A percentile compares a stretch with the other conserved stretches of the same genome.
phyloP scores from a whole-genome alignment of 2,888 invertebrate genomes.

The Habroteleia sp. region DNA sequence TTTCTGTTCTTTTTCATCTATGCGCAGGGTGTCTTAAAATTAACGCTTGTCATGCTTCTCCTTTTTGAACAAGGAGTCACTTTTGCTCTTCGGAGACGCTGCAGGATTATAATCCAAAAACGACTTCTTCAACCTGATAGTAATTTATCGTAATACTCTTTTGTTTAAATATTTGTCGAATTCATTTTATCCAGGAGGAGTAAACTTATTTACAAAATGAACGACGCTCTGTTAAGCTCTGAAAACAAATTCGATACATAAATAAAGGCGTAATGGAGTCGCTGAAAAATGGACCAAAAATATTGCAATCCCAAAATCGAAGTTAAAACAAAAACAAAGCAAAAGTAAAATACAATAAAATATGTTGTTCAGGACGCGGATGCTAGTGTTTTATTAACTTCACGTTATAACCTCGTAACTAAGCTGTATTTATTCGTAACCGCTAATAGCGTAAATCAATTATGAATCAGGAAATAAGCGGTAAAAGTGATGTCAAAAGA shows the following conservation, averaged over 20 bases:
- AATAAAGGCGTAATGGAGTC: too few species aligned
- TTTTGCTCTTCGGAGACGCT: conserved; percentile 50
- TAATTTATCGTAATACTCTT: not conserved
- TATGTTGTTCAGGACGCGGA: too few species aligned
- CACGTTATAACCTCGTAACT: not conserved
- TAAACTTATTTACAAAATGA: too few species aligned
- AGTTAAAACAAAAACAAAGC: too few species aligned
- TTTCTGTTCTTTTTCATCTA: conserved; percentile 24
- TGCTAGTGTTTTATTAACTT: too few species aligned
- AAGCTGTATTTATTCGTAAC: conserved; percentile 5
- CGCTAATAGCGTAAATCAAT: conserved; percentile 22
- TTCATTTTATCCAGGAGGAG: too few species aligned
- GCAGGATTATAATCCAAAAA: conserved; percentile 26
- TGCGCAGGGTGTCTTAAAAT: conserved; percentile 56
- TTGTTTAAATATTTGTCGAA: not conserved
- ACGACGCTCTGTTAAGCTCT: too few species aligned
- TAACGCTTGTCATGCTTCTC: conserved; percentile 61
- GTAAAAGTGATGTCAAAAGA: conserved; percentile 14
- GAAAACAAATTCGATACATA: too few species aligned
- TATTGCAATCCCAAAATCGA: too few species aligned
- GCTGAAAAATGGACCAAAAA: too few species aligned
- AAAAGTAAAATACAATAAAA: too few species aligned
- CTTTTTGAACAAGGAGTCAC: conserved; percentile 57
- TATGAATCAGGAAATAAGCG: conserved; percentile 22
- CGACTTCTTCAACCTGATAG: not conserved